Base-by-base conservation (phyloP, 2,888 invertebrate species). In the Cistogaster globosa region DNA sequence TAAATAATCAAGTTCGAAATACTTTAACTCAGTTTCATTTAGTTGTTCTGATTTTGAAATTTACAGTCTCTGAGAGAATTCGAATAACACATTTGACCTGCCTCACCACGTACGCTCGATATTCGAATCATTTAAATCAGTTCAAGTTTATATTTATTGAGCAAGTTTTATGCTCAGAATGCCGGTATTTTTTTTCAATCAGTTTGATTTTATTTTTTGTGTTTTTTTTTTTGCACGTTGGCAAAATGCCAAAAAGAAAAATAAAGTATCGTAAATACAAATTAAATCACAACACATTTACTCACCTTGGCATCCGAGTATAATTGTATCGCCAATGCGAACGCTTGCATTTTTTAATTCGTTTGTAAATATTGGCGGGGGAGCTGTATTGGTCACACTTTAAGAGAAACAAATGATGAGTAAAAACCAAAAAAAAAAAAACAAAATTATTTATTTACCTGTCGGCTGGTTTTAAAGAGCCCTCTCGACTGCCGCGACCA, bases 281-380 rank as follows among this genome's bases (percentile, higher is more conserved):
- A 26, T 26, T 26, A 26, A 26, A 26, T 26, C 26, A 26, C 26
- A 2, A 26, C 26, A 63, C 63, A 65, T 82, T 84, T 81, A 89
- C 90, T 92, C 93, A 95, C 95, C 95, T 94, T 96, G 95, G 91
- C 97, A 97, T 88, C 95, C 94, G 86, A 97, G 94, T 48, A 94
- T 94, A 86, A 97, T 92, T 26, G 94, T 94, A 88, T 97, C 97
- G 75, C 96, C 96, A 89, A 98, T 96, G 93, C 95, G 95, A 84
- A 96, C 95, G 88, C 95, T 95, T 90, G 95, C 95, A 92, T 96
- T 95, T 90, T 95, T 94, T 88, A 97, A 93, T 91, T 96, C 96
- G 90, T 95, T 95, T 63, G 95, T 95, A 92, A 97, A 97, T 89
- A 95, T 95, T 87, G 97, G 97, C 65, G 96, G 95, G 77, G 96